Evolutionary conservation across 2,797 vertebrate species (phyloP).

Genomic region (Myotis daubentonii): DNA sequence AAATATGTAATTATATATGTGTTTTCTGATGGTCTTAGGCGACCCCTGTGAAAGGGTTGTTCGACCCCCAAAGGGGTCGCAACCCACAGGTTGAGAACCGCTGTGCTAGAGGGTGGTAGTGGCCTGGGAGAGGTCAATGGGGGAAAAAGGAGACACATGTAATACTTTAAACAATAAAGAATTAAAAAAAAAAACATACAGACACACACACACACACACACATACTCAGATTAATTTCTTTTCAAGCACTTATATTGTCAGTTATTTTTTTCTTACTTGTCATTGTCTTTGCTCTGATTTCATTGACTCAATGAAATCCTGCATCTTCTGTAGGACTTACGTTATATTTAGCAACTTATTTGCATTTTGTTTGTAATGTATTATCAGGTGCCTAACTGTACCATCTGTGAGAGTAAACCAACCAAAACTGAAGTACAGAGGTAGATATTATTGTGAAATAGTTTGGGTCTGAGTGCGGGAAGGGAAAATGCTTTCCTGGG

Average conservation of each 20-base stretch:
- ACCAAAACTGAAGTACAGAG: not conserved
- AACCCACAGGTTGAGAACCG: too few relatives aligned
- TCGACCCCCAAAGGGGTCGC: too few relatives aligned
- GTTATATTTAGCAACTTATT: not conserved
- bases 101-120: too few relatives aligned
- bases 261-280: not conserved
- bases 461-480: not conserved
- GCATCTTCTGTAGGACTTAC: not conserved
- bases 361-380: not conserved
- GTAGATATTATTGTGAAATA: not conserved
- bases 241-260: not conserved
- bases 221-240: not conserved
- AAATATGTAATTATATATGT: too few relatives aligned
- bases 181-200: too few relatives aligned
- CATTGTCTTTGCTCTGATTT: not conserved
- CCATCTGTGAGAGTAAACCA: not conserved
- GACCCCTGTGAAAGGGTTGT: too few relatives aligned
- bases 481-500: not conserved
- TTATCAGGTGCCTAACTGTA: not conserved
- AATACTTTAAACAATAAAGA: too few relatives aligned
- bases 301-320: constrained; percentile 1
- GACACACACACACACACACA: too few relatives aligned
- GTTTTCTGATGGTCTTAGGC: too few relatives aligned
- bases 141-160: too few relatives aligned
- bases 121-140: too few relatives aligned